Conservation (phyloP, 2,888 invertebrate genomes). For the Hecatera dysodea region DNA sequence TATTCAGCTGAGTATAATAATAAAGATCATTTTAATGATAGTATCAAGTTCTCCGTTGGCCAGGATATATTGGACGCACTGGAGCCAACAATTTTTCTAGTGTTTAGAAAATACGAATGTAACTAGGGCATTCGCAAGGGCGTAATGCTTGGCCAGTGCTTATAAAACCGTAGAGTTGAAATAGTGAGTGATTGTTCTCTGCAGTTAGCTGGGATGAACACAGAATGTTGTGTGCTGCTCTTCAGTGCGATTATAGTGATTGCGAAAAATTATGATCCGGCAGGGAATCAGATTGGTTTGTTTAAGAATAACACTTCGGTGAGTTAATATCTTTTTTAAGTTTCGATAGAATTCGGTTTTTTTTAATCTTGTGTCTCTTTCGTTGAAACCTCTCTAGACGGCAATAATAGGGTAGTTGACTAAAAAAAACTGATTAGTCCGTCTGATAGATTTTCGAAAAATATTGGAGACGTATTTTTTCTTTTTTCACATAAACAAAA, state of each 20-base stretch:
- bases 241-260: not conserved
- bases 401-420: too few species aligned
- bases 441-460: too few species aligned
- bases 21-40: not conserved
- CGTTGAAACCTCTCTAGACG: not conserved
- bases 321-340: not conserved
- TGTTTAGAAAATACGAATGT: conserved; percentile 13
- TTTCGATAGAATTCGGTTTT: not conserved
- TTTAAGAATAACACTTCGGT: conserved; percentile 14
- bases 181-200: not conserved
- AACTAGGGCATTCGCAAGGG: conserved; percentile 24
- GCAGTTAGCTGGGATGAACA: conserved; percentile 10
- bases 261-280: conserved; percentile 1
- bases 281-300: conserved; percentile 12
- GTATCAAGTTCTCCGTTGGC: not conserved
- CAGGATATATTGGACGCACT: conserved; percentile 9
- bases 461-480: too few species aligned
- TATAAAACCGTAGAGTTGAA: conserved; percentile 26
- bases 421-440: too few species aligned
- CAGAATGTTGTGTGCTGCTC: not conserved
- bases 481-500: too few species aligned
- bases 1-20: not conserved
- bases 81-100: not conserved
- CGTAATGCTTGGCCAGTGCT: conserved; percentile 29
- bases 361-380: not conserved